phyloP scores from a whole-genome alignment of 2,888 invertebrate genomes.

The Xanthorhoe spadicearia region DNA sequence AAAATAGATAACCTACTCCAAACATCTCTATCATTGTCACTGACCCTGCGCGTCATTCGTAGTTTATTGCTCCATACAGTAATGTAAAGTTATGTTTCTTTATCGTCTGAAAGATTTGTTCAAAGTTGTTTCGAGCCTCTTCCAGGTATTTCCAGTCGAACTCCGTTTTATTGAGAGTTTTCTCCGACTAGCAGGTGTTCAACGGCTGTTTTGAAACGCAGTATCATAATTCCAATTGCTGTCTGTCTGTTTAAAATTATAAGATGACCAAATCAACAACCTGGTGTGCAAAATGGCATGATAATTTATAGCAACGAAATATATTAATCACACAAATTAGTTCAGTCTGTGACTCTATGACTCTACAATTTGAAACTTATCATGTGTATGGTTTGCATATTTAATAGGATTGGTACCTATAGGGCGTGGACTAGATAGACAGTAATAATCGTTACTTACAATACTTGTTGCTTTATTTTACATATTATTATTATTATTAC shows the following conservation, averaged over 20 bases:
- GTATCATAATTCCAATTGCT: slow-evolving; percentile 11
- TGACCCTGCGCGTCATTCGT: not conserved
- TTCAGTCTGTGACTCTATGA: not conserved
- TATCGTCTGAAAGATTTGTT: not conserved
- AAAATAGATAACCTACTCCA: not conserved
- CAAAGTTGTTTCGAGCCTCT: not conserved
- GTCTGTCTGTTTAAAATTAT: slow-evolving; percentile 1
- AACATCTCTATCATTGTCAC: not conserved
- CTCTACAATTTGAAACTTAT: not conserved
- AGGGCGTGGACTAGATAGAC: no score
- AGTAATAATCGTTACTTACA: no score
- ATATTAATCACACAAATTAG: not conserved
- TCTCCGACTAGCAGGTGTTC: slow-evolving; percentile 8
- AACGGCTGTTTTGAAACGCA: slow-evolving; percentile 5
- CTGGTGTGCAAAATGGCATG: not conserved
- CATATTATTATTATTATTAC: no score
- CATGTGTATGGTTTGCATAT: no score
- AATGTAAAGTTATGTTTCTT: not conserved
- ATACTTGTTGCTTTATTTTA: no score
- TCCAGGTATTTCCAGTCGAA: slow-evolving; percentile 2
- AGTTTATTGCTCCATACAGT: not conserved
- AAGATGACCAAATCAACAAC: not conserved
- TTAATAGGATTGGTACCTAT: no score
- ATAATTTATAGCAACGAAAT: slow-evolving; percentile 1
- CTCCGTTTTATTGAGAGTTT: slow-evolving; percentile 5